Conservation (phyloP, 2,113 vertebrate genomes). For the Scartelaos histophorus region DNA sequence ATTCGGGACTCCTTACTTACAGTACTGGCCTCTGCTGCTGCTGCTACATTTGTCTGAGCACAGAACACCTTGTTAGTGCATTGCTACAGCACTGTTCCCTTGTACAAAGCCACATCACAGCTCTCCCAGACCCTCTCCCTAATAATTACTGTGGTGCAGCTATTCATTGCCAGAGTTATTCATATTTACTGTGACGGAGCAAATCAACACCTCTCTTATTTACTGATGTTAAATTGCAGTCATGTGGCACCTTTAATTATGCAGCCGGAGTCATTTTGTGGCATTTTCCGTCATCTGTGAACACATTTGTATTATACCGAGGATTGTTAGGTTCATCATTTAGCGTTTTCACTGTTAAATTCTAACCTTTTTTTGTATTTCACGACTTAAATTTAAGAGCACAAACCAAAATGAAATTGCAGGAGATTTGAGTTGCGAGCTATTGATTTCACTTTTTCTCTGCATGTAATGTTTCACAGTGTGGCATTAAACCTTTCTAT, state of each 20-base stretch:
- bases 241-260: slow-evolving; percentile 32
- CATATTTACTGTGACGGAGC: slow-evolving; percentile 38
- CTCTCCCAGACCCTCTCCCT: not conserved
- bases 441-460: too few relatives aligned
- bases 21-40: slow-evolving; percentile 6
- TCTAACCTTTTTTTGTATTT: too few relatives aligned
- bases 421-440: too few relatives aligned
- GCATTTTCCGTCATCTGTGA: not conserved
- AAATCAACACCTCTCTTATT: slow-evolving; percentile 29
- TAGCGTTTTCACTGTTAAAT: too few relatives aligned
- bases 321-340: too few relatives aligned
- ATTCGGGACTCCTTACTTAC: not conserved
- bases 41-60: not conserved
- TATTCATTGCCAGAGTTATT: slow-evolving; percentile 32
- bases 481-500: too few relatives aligned
- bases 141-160: not conserved
- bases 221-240: slow-evolving; percentile 38
- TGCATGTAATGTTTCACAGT: too few relatives aligned
- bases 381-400: too few relatives aligned
- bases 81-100: not conserved
- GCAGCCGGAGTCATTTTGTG: slow-evolving; percentile 13
- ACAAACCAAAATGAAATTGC: too few relatives aligned
- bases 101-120: not conserved
- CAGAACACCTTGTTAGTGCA: slow-evolving; percentile 2
- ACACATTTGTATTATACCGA: slow-evolving; percentile 9